Evolutionary conservation across 2,888 invertebrate genomes (phyloP), one percentile per base, ranked within the genome.

Genomic region (Eupithecia tripunctaria): DNA sequence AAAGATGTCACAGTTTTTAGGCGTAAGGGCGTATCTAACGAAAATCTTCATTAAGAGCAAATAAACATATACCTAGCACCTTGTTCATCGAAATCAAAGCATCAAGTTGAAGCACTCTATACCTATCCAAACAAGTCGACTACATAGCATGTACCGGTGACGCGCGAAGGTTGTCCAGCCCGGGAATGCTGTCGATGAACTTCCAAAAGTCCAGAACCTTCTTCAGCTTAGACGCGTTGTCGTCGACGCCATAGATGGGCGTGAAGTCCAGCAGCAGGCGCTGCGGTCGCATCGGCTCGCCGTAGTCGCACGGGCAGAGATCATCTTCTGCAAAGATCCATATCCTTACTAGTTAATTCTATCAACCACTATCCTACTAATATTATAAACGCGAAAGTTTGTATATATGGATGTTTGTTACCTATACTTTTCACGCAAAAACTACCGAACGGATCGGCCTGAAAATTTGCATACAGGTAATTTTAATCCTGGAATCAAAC

Each of bases 161-260:
- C 12, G 32, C 63, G 38, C 36, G 18, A n/a, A 32, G n/a, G 6
- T 0, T 38, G n/a, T 36, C 63, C 10, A 63, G 21, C n/a, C n/a
- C 36, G 5, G 63, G 63, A 10, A 63, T 12, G n/a, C 21, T 36
- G 15, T 6, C 12, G n/a, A 63, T 63, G 12, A 36, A 63, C 4
- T 36, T 63, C 63, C 63, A 63, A 18, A 63, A 63, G 36, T 29
- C 63, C 18, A 8, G n/a, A n/a, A 32, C 32, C 63, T 63, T 63
- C 32, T 36, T 36, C n/a, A 38, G 12, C 12, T n/a, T 29, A 7
- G 12, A 12, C 12, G 3, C 36, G 21, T 36, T 6, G 10, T 63
- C 63, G 38, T 63, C 63, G 18, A 32, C 36, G 5, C 63, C 63
- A 10, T 18, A 12, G 3, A 38, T 36, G 1, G 63, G 63, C 5